Conservation (phyloP, 2,888 invertebrate species). For the Eueremaeus valkanovi region DNA sequence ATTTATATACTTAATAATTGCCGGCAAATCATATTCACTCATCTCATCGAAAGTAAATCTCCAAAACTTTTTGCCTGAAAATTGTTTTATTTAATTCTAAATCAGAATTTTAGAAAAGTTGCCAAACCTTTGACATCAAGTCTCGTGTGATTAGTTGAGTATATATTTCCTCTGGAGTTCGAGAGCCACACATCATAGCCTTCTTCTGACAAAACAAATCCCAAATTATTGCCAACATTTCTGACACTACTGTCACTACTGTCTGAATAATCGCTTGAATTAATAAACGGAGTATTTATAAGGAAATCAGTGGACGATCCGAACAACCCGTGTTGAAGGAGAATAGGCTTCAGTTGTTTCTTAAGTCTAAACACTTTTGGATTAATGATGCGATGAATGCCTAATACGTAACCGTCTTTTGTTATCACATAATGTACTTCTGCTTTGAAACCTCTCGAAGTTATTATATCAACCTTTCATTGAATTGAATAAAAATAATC, state of each 20-base stretch:
- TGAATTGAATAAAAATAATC: not conserved
- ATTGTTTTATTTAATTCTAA: no score
- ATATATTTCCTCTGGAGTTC: constrained; percentile 57
- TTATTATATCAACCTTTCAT: constrained; percentile 19
- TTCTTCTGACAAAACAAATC: constrained; percentile 47
- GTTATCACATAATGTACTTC: constrained; percentile 19
- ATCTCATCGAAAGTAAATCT: constrained; percentile 42
- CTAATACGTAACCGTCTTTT: constrained; percentile 56
- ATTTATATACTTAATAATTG: constrained; percentile 33
- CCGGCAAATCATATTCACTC: constrained; percentile 40
- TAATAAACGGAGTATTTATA: constrained; percentile 63
- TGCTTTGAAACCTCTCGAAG: constrained; percentile 18
- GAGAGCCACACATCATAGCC: constrained; percentile 59
- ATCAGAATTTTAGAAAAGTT: no score
- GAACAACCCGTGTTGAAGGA: constrained; percentile 76
- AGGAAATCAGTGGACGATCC: constrained; percentile 76
- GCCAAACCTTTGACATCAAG: not conserved
- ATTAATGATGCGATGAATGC: constrained; percentile 54
- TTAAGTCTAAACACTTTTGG: constrained; percentile 53
- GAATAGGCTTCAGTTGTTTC: constrained; percentile 49
- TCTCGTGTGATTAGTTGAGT: constrained; percentile 52
- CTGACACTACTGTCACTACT: no score
- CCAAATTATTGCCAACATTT: constrained; percentile 40
- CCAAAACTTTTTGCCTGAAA: constrained; percentile 46
- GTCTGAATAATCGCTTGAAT: constrained; percentile 66